Evolutionary conservation across 2,888 invertebrate species (phyloP).

Genomic region (Melanotus villosus): DNA sequence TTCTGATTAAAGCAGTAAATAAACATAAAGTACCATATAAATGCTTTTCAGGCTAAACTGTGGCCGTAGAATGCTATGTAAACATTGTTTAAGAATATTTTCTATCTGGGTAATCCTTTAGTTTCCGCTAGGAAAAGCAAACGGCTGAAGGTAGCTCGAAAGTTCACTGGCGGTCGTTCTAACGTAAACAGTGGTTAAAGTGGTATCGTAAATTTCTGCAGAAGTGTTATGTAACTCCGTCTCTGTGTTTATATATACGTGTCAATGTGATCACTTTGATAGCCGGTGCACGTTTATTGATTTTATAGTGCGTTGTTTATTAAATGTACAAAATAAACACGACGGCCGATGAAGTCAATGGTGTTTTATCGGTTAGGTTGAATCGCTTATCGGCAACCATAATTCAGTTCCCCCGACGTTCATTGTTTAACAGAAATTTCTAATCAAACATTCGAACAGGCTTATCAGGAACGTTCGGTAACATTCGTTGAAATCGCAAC

Average conservation of each 20-base stretch:
- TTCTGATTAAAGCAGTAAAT: too few species aligned
- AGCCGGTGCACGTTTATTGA: slow-evolving; percentile 27
- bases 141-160: not conserved
- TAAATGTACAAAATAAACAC: slow-evolving; percentile 38
- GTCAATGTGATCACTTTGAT: not conserved
- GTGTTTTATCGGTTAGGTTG: slow-evolving; percentile 31
- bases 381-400: slow-evolving; percentile 30
- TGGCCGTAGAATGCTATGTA: too few species aligned
- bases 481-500: not conserved
- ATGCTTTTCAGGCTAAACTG: too few species aligned
- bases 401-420: slow-evolving; percentile 31
- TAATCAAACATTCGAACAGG: slow-evolving; percentile 33
- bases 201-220: slow-evolving; percentile 5
- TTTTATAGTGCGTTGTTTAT: slow-evolving; percentile 34
- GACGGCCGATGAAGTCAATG: slow-evolving; percentile 34
- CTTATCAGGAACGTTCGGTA: slow-evolving; percentile 3
- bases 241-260: not conserved
- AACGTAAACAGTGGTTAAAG: not conserved
- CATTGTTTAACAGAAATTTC: slow-evolving; percentile 35
- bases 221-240: not conserved
- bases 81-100: too few species aligned
- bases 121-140: too few species aligned
- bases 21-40: too few species aligned
- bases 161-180: not conserved
- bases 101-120: too few species aligned